These are phyloP conservation scores for Stictonetta naevosa DNA, from an alignment of 2,113 vertebrate genomes.

Conservation along the genomic window DNA sequence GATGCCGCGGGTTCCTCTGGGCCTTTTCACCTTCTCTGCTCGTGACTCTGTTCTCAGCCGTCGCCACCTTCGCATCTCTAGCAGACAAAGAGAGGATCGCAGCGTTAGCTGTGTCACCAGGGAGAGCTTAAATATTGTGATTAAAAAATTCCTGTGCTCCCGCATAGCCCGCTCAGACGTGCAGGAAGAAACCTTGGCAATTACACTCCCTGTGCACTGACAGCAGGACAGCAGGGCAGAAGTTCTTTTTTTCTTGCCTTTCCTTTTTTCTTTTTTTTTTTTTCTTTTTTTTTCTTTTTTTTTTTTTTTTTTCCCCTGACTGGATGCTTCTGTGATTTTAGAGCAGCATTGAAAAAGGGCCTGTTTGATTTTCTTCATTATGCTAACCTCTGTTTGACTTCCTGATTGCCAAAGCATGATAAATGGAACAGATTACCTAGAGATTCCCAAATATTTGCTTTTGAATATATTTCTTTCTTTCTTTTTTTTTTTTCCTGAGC, in stretches of 20 bases:
- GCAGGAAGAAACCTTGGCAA: constrained; percentile 15
- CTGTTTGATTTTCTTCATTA: constrained; percentile 25
- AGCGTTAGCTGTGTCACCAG: not conserved
- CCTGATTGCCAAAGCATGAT: constrained; percentile 19
- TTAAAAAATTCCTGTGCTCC: not conserved
- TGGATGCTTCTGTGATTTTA: not conserved
- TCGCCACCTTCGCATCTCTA: not conserved
- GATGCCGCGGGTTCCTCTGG: not conserved
- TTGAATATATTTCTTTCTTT: not conserved
- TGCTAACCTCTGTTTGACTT: constrained; percentile 23
- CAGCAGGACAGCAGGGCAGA: not conserved
- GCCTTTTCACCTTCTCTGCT: not conserved
- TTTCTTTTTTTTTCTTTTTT: no score
- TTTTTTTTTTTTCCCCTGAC: not conserved
- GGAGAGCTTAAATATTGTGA: not conserved
- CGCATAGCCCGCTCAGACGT: not conserved
- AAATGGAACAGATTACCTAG: constrained; percentile 13
- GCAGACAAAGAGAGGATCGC: not conserved
- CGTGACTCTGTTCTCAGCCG: fast-evolving
- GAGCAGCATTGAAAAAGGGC: not conserved
- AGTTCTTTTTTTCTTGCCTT: no score
- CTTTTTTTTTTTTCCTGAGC: not conserved
- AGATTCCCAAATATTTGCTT: constrained; percentile 43
- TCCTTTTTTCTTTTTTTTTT: not conserved
- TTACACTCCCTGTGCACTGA: not conserved